Percentiles rank a stretch among this genome's conserved stretches.
phyloP scores from a whole-genome alignment of 2,113 vertebrate species.

The Nanorana parkeri region DNA sequence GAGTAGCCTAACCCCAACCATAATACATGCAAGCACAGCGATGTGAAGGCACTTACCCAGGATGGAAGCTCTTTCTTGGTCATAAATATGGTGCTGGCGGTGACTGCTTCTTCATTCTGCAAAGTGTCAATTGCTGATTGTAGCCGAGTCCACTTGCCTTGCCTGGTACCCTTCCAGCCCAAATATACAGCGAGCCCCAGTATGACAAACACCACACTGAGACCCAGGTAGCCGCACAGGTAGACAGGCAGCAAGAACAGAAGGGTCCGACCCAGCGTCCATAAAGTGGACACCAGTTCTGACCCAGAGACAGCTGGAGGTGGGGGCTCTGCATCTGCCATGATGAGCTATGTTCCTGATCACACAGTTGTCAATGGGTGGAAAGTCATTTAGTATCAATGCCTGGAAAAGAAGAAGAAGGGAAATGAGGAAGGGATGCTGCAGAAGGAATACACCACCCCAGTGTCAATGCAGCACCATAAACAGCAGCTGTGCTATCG shows the following conservation, averaged over 20 bases:
- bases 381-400: not conserved
- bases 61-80: conserved; percentile 72
- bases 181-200: conserved; percentile 74
- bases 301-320: not conserved
- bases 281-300: conserved; percentile 62
- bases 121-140: conserved; percentile 71
- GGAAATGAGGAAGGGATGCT: not conserved
- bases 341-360: not conserved
- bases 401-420: not conserved
- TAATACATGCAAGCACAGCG: not conserved
- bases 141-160: conserved; percentile 70
- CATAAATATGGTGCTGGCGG: conserved; percentile 66
- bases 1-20: too few species aligned
- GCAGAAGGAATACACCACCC: too few species aligned
- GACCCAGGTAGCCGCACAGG: conserved; percentile 79
- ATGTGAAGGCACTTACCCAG: conserved; percentile 69
- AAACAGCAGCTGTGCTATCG: too few species aligned
- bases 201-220: conserved; percentile 74
- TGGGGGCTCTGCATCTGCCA: not conserved
- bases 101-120: conserved; percentile 74
- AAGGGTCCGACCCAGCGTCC: conserved; percentile 75
- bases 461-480: too few species aligned
- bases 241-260: conserved; percentile 76
- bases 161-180: conserved; percentile 76
- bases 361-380: not conserved